phyloP scores from a whole-genome alignment of 92 coral and sea anemone species.

The Porites cylindrica region DNA sequence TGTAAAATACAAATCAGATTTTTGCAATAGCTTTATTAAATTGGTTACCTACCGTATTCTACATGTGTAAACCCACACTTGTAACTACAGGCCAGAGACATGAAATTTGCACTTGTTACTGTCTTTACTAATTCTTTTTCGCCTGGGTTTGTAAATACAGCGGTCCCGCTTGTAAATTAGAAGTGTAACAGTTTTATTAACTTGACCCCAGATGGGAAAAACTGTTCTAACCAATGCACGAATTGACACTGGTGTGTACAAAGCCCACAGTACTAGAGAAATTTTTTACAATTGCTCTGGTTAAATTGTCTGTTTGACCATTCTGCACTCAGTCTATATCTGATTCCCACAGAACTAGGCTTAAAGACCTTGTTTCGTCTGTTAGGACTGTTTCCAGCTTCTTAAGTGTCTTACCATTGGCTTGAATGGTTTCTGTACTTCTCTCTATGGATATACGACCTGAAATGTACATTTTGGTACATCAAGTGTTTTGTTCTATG shows the following conservation, averaged over 20 bases:
- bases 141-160: slow-evolving; percentile 3
- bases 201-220: too few relatives aligned
- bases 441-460: slow-evolving; percentile 23
- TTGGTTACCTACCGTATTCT: background rate
- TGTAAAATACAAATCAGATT: background rate
- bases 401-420: slow-evolving; percentile 42
- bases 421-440: slow-evolving; percentile 33
- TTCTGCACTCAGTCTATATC: slow-evolving; percentile 40
- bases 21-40: background rate
- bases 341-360: slow-evolving; percentile 52
- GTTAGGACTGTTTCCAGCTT: slow-evolving; percentile 50
- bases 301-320: slow-evolving; percentile 41
- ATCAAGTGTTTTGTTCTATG: slow-evolving; percentile 20
- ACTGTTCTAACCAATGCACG: too few relatives aligned
- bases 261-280: too few relatives aligned
- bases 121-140: background rate
- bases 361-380: slow-evolving; percentile 51
- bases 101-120: background rate
- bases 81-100: background rate
- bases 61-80: background rate
- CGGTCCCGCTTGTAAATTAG: background rate
- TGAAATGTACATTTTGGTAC: slow-evolving; percentile 25
- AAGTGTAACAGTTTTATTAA: too few relatives aligned
- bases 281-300: slow-evolving; percentile 37
- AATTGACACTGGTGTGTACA: too few relatives aligned